Conservation (phyloP, 2,888 invertebrate genomes). For the Eucriotettix oculatus region DNA sequence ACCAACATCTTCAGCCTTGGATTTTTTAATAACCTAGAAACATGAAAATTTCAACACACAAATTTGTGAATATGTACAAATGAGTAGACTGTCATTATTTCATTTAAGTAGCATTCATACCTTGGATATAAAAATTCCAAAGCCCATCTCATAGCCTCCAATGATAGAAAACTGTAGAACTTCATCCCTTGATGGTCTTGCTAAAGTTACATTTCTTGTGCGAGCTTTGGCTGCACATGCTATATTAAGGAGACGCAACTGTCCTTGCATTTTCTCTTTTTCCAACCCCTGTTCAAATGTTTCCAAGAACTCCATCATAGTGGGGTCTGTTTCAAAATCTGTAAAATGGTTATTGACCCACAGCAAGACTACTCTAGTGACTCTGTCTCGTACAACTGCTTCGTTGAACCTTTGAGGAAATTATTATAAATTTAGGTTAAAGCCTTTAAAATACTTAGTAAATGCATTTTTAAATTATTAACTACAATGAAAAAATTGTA, state of each 20-base stretch:
- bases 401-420: constrained; percentile 48
- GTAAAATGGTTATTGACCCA: constrained; percentile 99
- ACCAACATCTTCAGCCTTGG: constrained; percentile 91
- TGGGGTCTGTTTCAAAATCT: constrained; percentile 89
- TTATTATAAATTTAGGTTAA: no score
- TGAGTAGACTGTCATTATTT: background rate
- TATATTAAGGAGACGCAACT: constrained; percentile 64
- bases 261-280: constrained; percentile 68
- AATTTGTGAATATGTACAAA: background rate
- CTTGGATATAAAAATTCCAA: constrained; percentile 88
- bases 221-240: constrained; percentile 95
- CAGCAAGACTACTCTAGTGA: constrained; percentile 85
- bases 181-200: constrained; percentile 85
- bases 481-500: no score
- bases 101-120: constrained; percentile 14
- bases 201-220: constrained; percentile 77
- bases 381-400: constrained; percentile 56
- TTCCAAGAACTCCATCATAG: constrained; percentile 93
- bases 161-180: constrained; percentile 81
- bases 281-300: constrained; percentile 76
- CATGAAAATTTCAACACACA: background rate
- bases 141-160: constrained; percentile 74
- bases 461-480: no score
- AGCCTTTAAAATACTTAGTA: no score
- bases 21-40: constrained; percentile 61